phyloP scores from a whole-genome alignment of 2,113 vertebrate species.

The Hylia prasina region DNA sequence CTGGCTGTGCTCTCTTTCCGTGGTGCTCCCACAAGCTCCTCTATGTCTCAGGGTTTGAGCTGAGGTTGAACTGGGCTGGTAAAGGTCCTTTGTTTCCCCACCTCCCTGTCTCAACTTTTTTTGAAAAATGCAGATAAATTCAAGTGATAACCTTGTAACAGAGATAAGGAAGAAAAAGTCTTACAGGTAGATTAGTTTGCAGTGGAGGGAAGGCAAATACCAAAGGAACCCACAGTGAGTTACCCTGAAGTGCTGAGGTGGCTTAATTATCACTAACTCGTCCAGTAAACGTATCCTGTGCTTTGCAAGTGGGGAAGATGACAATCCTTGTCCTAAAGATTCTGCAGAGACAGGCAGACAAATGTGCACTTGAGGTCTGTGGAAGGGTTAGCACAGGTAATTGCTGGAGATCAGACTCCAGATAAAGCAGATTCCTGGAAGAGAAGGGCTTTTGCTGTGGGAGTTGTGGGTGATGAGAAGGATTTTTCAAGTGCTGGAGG shows the following conservation, averaged over 20 bases:
- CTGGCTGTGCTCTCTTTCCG: rapidly evolving
- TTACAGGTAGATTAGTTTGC: neutral
- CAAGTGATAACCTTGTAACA: neutral
- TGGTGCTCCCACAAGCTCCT: neutral
- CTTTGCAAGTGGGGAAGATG: neutral
- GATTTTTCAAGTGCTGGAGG: neutral
- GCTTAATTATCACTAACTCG: neutral
- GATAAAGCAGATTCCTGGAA: conserved; percentile 2
- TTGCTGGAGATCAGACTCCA: neutral
- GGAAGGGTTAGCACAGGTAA: neutral
- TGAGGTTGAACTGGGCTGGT: neutral
- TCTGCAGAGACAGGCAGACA: neutral
- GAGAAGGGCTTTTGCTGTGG: neutral
- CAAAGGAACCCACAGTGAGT: neutral
- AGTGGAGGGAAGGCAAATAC: neutral
- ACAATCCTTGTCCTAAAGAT: neutral
- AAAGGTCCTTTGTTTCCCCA: neutral
- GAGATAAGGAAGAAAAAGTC: conserved; percentile 17
- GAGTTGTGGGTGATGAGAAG: neutral
- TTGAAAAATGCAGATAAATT: conserved; percentile 17
- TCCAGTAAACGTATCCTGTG: neutral
- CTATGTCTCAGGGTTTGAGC: neutral
- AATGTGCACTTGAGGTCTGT: neutral
- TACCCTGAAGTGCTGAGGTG: neutral
- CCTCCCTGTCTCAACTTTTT: neutral